A percentile compares a stretch with the other conserved stretches of the same genome.
These are phyloP conservation scores for Nephrotoma guestfalica DNA, from an alignment of 2,888 invertebrate species.

Conservation along the genomic window DNA sequence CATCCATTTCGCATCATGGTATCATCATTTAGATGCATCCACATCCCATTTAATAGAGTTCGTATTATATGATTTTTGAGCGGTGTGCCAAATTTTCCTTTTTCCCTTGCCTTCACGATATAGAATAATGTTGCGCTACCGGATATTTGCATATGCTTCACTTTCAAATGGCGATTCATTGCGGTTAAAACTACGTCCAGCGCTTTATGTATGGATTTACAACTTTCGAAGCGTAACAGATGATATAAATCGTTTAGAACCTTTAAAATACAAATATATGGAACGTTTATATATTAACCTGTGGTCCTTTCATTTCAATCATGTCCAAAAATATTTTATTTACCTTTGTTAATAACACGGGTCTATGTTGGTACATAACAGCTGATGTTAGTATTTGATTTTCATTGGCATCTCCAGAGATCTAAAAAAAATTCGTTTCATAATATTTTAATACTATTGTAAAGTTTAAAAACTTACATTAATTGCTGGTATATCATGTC, in stretches of 20 bases:
- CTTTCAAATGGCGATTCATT: constrained; percentile 74
- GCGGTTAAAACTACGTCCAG: constrained; percentile 71
- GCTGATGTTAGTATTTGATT: constrained; percentile 80
- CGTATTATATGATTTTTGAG: constrained; percentile 68
- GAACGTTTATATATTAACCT: background rate
- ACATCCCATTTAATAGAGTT: constrained; percentile 79
- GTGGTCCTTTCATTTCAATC: background rate
- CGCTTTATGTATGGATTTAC: constrained; percentile 58
- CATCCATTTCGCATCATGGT: constrained; percentile 96
- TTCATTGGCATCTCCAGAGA: constrained; percentile 84
- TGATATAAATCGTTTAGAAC: constrained; percentile 87
- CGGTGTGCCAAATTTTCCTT: constrained; percentile 52
- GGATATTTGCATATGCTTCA: constrained; percentile 86
- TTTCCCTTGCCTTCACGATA: constrained; percentile 79
- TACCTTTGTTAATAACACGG: constrained; percentile 52
- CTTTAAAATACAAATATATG: constrained; percentile 28
- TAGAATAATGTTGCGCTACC: constrained; percentile 92
- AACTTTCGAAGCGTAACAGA: constrained; percentile 69
- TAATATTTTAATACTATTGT: background rate
- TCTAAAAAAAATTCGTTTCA: constrained; percentile 36
- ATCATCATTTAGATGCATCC: constrained; percentile 65
- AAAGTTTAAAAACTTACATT: constrained; percentile 40
- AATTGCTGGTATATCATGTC: constrained; percentile 83
- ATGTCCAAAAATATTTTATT: constrained; percentile 7
- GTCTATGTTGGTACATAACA: constrained; percentile 67